Evolutionary conservation across 2,888 invertebrate species (phyloP).

Genomic region (Xanthorhoe designata): DNA sequence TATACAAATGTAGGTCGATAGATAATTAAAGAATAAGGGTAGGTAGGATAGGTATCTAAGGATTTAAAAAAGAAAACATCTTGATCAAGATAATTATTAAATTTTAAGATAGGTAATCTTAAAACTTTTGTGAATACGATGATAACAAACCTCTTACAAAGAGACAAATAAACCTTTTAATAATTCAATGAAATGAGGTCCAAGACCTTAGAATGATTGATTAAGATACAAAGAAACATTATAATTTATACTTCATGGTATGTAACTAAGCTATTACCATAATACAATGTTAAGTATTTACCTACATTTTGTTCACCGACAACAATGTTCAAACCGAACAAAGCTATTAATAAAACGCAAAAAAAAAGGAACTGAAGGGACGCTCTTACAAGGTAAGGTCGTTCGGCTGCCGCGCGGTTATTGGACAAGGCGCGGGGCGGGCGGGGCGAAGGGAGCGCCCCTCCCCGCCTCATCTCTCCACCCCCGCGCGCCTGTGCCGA

Average conservation of each 20-base stretch:
- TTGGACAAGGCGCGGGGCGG: slow-evolving; percentile 76
- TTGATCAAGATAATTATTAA: too few relatives aligned
- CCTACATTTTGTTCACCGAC: slow-evolving; percentile 18
- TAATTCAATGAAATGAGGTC: too few relatives aligned
- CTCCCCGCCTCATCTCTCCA: slow-evolving; percentile 73
- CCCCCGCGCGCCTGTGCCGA: slow-evolving; percentile 66
- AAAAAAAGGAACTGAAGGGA: slow-evolving; percentile 74
- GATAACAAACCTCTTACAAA: too few relatives aligned
- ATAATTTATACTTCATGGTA: background rate
- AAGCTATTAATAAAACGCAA: slow-evolving; percentile 56
- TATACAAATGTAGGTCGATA: too few relatives aligned
- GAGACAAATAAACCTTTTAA: too few relatives aligned
- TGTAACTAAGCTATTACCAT: background rate
- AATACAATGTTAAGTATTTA: slow-evolving; percentile 35
- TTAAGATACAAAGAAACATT: background rate
- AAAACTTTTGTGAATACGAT: too few relatives aligned
- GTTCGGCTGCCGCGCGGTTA: slow-evolving; percentile 67
- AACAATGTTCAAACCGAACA: slow-evolving; percentile 52
- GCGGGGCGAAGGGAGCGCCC: slow-evolving; percentile 73
- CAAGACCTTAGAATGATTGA: too few relatives aligned
- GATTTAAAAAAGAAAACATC: too few relatives aligned
- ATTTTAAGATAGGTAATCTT: too few relatives aligned
- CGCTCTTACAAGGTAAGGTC: slow-evolving; percentile 81
- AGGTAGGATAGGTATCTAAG: too few relatives aligned
- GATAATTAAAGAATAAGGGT: too few relatives aligned